Conservation (phyloP, 2,888 invertebrate species). For the Mactromeris polynyma region DNA sequence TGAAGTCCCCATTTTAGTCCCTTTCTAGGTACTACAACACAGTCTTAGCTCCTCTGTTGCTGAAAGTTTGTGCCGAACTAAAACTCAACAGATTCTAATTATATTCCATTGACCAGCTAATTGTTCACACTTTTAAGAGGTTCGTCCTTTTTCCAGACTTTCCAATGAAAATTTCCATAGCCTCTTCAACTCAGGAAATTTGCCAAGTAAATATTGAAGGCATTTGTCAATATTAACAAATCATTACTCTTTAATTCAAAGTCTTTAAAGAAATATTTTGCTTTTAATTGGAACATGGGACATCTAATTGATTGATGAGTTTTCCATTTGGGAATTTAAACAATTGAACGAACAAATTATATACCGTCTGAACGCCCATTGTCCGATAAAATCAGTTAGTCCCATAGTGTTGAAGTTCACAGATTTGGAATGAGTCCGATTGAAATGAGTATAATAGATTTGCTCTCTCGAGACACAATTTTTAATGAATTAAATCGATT, state of each 20-base stretch:
- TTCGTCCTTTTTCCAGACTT: not conserved
- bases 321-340: not conserved
- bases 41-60: not conserved
- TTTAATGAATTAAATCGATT: not conserved
- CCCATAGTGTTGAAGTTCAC: not conserved
- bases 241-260: slow-evolving; percentile 1
- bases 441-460: not conserved
- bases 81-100: not conserved
- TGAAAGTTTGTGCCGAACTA: not conserved
- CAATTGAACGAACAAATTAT: not conserved
- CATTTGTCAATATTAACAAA: slow-evolving; percentile 2
- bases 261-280: not conserved
- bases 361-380: not conserved
- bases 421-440: not conserved
- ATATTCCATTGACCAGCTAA: not conserved
- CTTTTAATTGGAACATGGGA: not conserved
- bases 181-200: not conserved
- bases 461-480: not conserved
- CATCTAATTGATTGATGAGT: not conserved
- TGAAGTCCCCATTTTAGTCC: not conserved
- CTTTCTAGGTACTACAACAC: not conserved
- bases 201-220: not conserved
- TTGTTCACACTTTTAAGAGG: not conserved
- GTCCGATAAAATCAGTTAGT: not conserved
- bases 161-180: not conserved